Evolutionary conservation across 2,888 invertebrate species (phyloP).

Genomic region (Sycophila texana): DNA sequence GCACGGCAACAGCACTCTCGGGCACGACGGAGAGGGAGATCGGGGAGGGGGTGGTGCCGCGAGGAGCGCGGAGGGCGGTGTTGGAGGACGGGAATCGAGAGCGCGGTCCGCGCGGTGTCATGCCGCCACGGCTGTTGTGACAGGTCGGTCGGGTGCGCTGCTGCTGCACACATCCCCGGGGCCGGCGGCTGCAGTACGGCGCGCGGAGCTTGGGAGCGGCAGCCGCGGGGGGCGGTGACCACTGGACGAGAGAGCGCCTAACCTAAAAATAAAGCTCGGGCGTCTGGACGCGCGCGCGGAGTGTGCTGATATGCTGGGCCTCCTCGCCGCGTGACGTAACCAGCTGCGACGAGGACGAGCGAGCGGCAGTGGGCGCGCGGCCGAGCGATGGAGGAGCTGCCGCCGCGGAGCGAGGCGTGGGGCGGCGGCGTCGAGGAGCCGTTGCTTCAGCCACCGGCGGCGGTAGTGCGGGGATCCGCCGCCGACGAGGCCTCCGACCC

Average conservation of each 20-base stretch:
- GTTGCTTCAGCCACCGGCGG: neutral
- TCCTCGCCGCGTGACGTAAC: slow-evolving; percentile 40
- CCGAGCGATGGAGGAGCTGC: slow-evolving; percentile 44
- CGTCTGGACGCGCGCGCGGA: neutral
- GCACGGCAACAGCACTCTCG: no score
- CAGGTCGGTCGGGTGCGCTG: slow-evolving; percentile 44
- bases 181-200: no score
- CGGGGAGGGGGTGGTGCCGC: neutral
- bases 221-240: neutral
- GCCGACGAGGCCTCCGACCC: slow-evolving; percentile 5
- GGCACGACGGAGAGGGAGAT: neutral
- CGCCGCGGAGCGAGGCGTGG: slow-evolving; percentile 34
- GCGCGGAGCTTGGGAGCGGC: slow-evolving; percentile 53
- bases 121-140: slow-evolving; percentile 58
- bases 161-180: slow-evolving; percentile 25
- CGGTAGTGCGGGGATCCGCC: neutral
- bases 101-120: slow-evolving; percentile 60
- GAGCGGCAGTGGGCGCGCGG: slow-evolving; percentile 7
- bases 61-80: neutral
- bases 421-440: slow-evolving; percentile 11
- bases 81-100: no score
- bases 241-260: slow-evolving; percentile 52
- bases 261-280: slow-evolving; percentile 55
- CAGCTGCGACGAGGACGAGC: neutral
- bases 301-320: slow-evolving; percentile 10